Evolutionary conservation across 1,140 invertebrate species (phyloP).

Genomic region (Oryzaephilus surinamensis): DNA sequence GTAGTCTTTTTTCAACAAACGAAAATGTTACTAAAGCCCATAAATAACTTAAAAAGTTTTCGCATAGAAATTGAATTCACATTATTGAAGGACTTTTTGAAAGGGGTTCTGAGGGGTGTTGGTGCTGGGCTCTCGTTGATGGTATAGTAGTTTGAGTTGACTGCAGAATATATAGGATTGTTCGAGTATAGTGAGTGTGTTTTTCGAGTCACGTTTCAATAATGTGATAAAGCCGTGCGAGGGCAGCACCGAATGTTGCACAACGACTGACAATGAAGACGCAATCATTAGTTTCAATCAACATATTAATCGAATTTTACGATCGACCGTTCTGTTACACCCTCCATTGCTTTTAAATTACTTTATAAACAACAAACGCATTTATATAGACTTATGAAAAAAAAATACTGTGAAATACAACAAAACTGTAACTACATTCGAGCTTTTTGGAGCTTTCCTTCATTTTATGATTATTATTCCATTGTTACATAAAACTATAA

Average conservation of each 20-base stretch:
- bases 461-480: not conserved
- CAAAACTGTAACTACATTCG: not conserved
- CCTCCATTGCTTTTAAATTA: slow-evolving; percentile 24
- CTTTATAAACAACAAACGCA: slow-evolving; percentile 20
- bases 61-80: too few species aligned
- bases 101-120: too few species aligned
- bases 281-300: slow-evolving; percentile 36
- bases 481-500: not conserved
- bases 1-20: too few species aligned
- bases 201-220: slow-evolving; percentile 19
- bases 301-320: slow-evolving; percentile 34
- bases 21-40: too few species aligned
- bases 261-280: slow-evolving; percentile 30
- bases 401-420: slow-evolving; percentile 1
- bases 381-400: slow-evolving; percentile 14
- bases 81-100: too few species aligned
- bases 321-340: slow-evolving; percentile 17
- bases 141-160: too few species aligned
- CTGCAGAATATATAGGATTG: too few species aligned
- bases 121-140: too few species aligned
- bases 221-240: slow-evolving; percentile 18
- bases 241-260: slow-evolving; percentile 18
- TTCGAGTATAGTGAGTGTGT: not conserved
- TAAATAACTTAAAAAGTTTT: too few species aligned
- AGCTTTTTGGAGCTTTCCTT: not conserved